Evolutionary conservation across 2,113 vertebrate species (phyloP).

Genomic region (Festucalex cinctus): DNA sequence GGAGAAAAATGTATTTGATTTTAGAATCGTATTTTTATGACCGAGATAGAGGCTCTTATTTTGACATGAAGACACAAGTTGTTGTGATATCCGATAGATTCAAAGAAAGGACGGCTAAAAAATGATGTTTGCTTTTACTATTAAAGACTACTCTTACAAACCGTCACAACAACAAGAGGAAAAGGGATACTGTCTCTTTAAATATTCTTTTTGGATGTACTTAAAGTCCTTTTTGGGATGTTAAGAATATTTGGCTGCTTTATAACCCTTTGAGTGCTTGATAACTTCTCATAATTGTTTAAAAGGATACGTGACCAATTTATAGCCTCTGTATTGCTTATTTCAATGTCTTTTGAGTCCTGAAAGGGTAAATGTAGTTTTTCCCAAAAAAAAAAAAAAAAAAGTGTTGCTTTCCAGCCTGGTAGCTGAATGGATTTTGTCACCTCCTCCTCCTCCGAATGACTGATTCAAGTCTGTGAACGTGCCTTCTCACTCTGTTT

Average conservation of each 20-base stretch:
- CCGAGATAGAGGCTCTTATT: slow-evolving; percentile 67
- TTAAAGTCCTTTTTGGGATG: slow-evolving; percentile 42
- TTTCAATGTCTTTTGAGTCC: slow-evolving; percentile 47
- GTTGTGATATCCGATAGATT: background rate
- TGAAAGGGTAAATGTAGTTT: slow-evolving; percentile 81
- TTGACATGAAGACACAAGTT: slow-evolving; percentile 1
- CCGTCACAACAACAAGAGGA: slow-evolving; percentile 55
- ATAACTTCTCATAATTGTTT: slow-evolving; percentile 20
- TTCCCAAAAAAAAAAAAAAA: slow-evolving; percentile 32
- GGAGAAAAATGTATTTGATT: slow-evolving; percentile 59
- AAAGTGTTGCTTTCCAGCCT: slow-evolving; percentile 64
- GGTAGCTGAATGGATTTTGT: slow-evolving; percentile 65
- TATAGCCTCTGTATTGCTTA: background rate
- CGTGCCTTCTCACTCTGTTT: slow-evolving; percentile 90
- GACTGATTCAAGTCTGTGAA: slow-evolving; percentile 87
- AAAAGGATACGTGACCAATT: slow-evolving; percentile 6
- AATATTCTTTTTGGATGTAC: slow-evolving; percentile 62
- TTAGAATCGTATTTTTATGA: slow-evolving; percentile 77
- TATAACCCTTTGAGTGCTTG: slow-evolving; percentile 85
- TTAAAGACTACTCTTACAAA: slow-evolving; percentile 23
- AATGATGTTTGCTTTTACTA: slow-evolving; percentile 28
- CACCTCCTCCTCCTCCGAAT: slow-evolving; percentile 53
- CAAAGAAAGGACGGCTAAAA: too few relatives aligned
- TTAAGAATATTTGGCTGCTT: slow-evolving; percentile 57
- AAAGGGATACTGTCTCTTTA: slow-evolving; percentile 87